A percentile compares a stretch with the other conserved stretches of the same genome.
phyloP scores from a whole-genome alignment of 1,140 invertebrate genomes.

The Dendrolimus punctatus region DNA sequence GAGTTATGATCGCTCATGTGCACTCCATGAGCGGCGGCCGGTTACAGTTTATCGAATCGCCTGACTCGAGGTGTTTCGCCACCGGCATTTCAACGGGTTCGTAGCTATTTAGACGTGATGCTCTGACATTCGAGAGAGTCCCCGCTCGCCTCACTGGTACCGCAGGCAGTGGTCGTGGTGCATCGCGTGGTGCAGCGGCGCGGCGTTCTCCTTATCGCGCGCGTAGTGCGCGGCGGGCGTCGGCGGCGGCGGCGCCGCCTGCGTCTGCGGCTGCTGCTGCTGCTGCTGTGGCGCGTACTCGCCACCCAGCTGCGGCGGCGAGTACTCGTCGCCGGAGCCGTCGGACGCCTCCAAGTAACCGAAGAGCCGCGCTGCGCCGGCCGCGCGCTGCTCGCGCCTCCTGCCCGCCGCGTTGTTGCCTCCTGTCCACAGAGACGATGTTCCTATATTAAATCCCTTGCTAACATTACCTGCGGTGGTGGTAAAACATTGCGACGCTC shows the following conservation, averaged over 20 bases:
- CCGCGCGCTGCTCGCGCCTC: conserved; percentile 56
- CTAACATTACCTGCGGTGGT: no score
- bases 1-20: no score
- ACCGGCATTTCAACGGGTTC: no score
- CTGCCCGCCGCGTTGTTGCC: conserved; percentile 15
- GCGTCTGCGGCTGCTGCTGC: conserved; percentile 17
- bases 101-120: no score
- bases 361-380: conserved; percentile 72
- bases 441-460: no score
- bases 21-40: background rate
- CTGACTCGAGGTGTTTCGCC: no score
- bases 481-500: no score
- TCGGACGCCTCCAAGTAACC: conserved; percentile 75
- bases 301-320: conserved; percentile 29
- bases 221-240: conserved; percentile 39
- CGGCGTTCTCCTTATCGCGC: conserved; percentile 69
- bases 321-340: conserved; percentile 71
- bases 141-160: conserved; percentile 27
- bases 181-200: conserved; percentile 58
- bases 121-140: no score
- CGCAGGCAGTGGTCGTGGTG: conserved; percentile 61
- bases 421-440: background rate
- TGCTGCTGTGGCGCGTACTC: conserved; percentile 22
- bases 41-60: no score
- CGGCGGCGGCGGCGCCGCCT: conserved; percentile 11